These are phyloP conservation scores for Catharus ustulatus DNA, from an alignment of 2,797 vertebrate species.

Conservation along the genomic window DNA sequence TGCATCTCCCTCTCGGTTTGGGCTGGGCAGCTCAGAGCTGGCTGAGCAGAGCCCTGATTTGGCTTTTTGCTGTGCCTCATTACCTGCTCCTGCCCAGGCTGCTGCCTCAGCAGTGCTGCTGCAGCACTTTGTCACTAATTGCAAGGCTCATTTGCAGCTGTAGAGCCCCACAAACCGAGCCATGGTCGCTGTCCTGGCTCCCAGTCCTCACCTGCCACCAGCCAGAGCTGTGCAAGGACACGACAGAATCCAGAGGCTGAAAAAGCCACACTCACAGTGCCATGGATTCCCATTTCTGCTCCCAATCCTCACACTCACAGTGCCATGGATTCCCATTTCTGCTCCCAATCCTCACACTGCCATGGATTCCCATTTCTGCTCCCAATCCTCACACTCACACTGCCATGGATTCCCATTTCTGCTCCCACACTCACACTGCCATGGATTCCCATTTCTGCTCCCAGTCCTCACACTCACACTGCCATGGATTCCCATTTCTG, in stretches of 20 bases:
- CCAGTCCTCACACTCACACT: not conserved
- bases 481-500: not conserved
- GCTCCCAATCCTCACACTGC: not conserved
- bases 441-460: not conserved
- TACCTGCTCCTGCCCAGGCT: not conserved
- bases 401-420: not conserved
- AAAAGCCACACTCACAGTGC: not conserved
- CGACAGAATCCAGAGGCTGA: not conserved
- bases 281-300: not conserved
- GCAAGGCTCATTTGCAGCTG: not conserved
- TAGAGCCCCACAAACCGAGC: not conserved
- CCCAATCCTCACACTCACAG: not conserved
- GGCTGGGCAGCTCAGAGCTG: not conserved
- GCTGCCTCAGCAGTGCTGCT: not conserved
- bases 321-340: not conserved
- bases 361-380: not conserved
- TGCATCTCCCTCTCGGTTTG: fast-evolving
- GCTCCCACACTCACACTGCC: not conserved
- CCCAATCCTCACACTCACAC: not conserved
- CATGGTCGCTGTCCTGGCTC: not conserved
- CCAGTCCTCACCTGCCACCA: not conserved
- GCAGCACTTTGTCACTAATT: not conserved
- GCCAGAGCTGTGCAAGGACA: not conserved
- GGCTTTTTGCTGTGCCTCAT: fast-evolving
- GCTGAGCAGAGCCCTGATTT: no score